A percentile compares a stretch with the other conserved stretches of the same genome.
phyloP scores from a whole-genome alignment of 2,797 vertebrate species.

The Lindbergichthys nudifrons region DNA sequence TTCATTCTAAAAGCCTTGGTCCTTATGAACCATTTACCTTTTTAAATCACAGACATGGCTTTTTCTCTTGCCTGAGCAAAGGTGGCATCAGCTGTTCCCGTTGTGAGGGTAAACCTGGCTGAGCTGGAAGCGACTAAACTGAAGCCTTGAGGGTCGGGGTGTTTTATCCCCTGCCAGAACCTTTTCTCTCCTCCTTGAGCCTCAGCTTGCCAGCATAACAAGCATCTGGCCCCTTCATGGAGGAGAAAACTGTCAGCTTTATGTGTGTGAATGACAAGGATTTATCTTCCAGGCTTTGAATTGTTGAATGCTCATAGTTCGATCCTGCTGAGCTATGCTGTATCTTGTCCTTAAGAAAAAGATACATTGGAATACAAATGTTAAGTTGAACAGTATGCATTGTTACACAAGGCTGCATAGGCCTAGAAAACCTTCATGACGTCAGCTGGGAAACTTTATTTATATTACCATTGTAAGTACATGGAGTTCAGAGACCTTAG shows the following conservation, averaged over 20 bases:
- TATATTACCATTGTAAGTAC: neutral
- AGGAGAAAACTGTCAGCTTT: conserved; percentile 23
- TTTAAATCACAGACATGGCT: conserved; percentile 30
- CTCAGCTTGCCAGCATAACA: conserved; percentile 45
- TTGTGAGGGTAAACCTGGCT: conserved; percentile 53
- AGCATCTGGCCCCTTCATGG: conserved; percentile 37
- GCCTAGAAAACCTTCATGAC: neutral
- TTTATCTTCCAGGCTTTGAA: conserved; percentile 28
- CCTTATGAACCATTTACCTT: conserved; percentile 28
- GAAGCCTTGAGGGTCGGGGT: conserved; percentile 45
- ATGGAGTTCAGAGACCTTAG: neutral
- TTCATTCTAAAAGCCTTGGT: conserved; percentile 37
- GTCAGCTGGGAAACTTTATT: neutral
- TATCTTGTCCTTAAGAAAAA: neutral
- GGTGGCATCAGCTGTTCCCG: conserved; percentile 62
- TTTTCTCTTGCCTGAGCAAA: conserved; percentile 34
- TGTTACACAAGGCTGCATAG: neutral
- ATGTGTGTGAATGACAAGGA: conserved; percentile 17
- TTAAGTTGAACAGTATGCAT: neutral
- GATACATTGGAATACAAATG: neutral
- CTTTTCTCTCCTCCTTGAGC: conserved; percentile 45
- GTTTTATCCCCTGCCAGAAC: conserved; percentile 69
- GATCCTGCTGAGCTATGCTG: conserved; percentile 4
- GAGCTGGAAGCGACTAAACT: conserved; percentile 62
- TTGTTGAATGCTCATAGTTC: conserved; percentile 17